Percentiles rank a stretch among this genome's conserved stretches.
Evolutionary conservation across 1,140 invertebrate genomes (phyloP).

Genomic region (Macrobrachium nipponense): DNA sequence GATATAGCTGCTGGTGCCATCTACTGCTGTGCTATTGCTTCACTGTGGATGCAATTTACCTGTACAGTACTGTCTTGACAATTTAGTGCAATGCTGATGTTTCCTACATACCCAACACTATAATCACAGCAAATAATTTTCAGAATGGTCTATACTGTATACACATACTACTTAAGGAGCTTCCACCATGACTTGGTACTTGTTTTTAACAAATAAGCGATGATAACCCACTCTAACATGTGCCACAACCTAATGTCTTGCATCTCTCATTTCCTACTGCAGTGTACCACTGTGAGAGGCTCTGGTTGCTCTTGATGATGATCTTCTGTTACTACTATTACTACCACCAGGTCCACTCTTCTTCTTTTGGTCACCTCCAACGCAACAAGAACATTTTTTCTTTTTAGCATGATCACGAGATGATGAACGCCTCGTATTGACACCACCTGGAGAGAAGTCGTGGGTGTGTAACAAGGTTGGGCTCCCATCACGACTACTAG

Average conservation of each 20-base stretch:
- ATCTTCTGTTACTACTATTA: constrained; percentile 1
- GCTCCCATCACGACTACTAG: constrained; percentile 54
- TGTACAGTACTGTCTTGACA: neutral
- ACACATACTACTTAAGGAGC: constrained; percentile 3
- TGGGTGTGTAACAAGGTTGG: constrained; percentile 44
- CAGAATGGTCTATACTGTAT: constrained; percentile 16
- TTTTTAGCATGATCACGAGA: constrained; percentile 72
- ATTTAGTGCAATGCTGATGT: neutral
- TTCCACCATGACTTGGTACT: constrained; percentile 5
- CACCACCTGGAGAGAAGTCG: constrained; percentile 62
- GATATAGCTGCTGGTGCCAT: constrained; percentile 23
- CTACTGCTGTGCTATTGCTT: constrained; percentile 50
- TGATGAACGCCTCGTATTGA: constrained; percentile 70
- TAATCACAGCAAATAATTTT: constrained; percentile 7
- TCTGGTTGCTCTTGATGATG: constrained; percentile 31
- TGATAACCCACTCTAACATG: too few relatives aligned
- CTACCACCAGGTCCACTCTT: constrained; percentile 39
- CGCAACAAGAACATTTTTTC: constrained; percentile 72
- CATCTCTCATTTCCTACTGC: constrained; percentile 10
- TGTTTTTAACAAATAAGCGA: too few relatives aligned
- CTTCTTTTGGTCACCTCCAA: constrained; percentile 61
- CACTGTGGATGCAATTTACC: constrained; percentile 18
- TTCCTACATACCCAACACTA: constrained; percentile 1
- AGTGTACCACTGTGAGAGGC: constrained; percentile 42
- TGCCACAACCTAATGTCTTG: too few relatives aligned